These are phyloP conservation scores for Diachasmimorpha longicaudata DNA, from an alignment of 1,140 invertebrate species.

Conservation along the genomic window DNA sequence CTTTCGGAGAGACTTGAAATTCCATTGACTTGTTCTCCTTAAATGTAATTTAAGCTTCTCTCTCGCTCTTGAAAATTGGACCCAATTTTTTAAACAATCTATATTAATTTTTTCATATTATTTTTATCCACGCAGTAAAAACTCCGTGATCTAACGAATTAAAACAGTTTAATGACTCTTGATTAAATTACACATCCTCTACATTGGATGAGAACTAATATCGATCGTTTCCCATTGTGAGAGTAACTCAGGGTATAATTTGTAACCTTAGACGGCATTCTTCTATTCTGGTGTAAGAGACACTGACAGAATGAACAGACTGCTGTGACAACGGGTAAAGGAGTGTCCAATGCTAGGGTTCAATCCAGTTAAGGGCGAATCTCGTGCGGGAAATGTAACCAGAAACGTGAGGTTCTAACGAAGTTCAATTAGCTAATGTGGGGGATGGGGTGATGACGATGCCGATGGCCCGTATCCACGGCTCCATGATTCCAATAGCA, in stretches of 20 bases:
- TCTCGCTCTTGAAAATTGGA: too few species aligned
- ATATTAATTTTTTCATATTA: too few species aligned
- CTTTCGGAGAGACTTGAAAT: too few species aligned
- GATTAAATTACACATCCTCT: too few species aligned
- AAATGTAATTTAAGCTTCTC: too few species aligned
- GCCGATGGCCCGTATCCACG: not conserved
- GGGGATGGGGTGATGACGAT: constrained; percentile 15
- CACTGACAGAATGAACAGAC: not conserved
- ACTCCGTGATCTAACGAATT: too few species aligned
- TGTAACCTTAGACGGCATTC: not conserved
- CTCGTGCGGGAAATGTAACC: not conserved
- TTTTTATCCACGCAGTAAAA: too few species aligned
- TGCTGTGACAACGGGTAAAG: not conserved
- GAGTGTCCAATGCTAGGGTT: not conserved
- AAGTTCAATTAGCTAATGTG: constrained; percentile 35
- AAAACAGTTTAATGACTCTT: too few species aligned
- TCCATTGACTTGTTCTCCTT: too few species aligned
- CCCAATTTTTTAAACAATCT: too few species aligned
- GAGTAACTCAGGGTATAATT: not conserved
- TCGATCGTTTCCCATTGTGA: not conserved
- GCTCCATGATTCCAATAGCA: too few species aligned
- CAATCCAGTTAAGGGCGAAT: not conserved
- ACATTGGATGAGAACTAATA: not conserved
- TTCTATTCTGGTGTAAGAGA: not conserved
- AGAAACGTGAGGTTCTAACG: constrained; percentile 14